Percentiles rank a stretch among this genome's conserved stretches.
These are phyloP conservation scores for Lagopus leucura DNA, from an alignment of 2,113 vertebrate species.

Conservation along the genomic window DNA sequence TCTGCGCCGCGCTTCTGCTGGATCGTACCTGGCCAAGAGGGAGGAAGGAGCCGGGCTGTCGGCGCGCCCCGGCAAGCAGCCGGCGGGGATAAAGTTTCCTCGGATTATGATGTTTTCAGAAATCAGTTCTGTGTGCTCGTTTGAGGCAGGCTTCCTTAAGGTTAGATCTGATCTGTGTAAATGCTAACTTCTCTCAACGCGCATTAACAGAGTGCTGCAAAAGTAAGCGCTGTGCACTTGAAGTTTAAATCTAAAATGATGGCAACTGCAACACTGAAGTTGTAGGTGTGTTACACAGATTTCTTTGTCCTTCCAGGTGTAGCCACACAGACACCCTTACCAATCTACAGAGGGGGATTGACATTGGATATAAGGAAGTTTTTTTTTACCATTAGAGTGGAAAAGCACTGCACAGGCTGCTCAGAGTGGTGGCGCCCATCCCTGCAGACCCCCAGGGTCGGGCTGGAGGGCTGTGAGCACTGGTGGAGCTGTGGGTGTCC, in stretches of 20 bases:
- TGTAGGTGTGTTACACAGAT: neutral
- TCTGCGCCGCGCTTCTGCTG: neutral
- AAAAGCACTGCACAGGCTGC: too few species aligned
- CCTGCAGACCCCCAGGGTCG: too few species aligned
- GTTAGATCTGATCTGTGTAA: slow-evolving; percentile 59
- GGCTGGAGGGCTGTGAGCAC: too few species aligned
- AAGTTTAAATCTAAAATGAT: slow-evolving; percentile 7
- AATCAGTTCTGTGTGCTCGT: neutral
- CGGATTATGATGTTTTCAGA: neutral
- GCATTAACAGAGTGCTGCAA: neutral
- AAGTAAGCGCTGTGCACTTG: neutral
- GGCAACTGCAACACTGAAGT: neutral
- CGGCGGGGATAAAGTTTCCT: neutral
- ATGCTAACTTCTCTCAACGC: slow-evolving; percentile 52
- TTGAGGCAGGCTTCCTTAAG: slow-evolving; percentile 42
- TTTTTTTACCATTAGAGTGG: too few species aligned
- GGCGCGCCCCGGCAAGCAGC: neutral
- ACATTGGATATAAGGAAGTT: too few species aligned
- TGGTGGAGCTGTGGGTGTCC: too few species aligned
- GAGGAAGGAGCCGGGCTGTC: neutral
- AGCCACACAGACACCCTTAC: neutral
- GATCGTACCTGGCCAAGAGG: neutral
- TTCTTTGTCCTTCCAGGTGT: neutral
- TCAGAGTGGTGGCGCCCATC: too few species aligned
- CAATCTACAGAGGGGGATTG: too few species aligned